phyloP scores from a whole-genome alignment of 92 coral and sea anemone genomes.

The Phymanthus crucifer region DNA sequence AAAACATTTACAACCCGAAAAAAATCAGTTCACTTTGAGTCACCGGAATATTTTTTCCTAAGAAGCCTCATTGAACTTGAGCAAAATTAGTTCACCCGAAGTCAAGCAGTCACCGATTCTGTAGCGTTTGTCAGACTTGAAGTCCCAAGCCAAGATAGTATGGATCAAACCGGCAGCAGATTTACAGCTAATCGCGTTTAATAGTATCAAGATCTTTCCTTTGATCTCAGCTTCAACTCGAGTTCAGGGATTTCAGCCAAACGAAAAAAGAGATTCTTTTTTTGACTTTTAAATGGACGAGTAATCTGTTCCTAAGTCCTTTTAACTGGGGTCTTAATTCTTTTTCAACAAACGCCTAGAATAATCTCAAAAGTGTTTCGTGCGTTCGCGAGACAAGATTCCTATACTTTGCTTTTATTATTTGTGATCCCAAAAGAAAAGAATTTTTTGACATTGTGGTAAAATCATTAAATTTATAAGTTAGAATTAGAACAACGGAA shows the following conservation, averaged over 20 bases:
- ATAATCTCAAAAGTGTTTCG: not conserved
- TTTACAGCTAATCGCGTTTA: slow-evolving; percentile 29
- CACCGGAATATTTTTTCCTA: not conserved
- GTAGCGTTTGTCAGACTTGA: slow-evolving; percentile 6
- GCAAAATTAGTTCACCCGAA: not conserved
- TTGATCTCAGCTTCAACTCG: slow-evolving; percentile 6
- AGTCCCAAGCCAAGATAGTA: slow-evolving; percentile 32
- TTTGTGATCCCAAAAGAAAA: not conserved
- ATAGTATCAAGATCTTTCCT: slow-evolving; percentile 22
- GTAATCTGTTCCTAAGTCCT: not conserved
- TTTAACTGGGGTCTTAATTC: not conserved
- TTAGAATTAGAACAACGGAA: not conserved
- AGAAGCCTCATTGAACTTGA: not conserved
- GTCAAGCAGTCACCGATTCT: slow-evolving; percentile 16
- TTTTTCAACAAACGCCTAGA: not conserved
- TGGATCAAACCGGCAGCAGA: slow-evolving; percentile 24
- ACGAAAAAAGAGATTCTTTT: not conserved
- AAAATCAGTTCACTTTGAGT: not conserved
- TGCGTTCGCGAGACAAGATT: not conserved
- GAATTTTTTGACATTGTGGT: not conserved
- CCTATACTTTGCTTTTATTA: not conserved
- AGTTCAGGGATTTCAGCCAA: slow-evolving; percentile 13
- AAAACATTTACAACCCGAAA: not conserved
- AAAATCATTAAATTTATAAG: not conserved
- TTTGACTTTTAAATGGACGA: not conserved